These are phyloP conservation scores for Sinelater perroti DNA, from an alignment of 2,888 invertebrate species.

Conservation along the genomic window DNA sequence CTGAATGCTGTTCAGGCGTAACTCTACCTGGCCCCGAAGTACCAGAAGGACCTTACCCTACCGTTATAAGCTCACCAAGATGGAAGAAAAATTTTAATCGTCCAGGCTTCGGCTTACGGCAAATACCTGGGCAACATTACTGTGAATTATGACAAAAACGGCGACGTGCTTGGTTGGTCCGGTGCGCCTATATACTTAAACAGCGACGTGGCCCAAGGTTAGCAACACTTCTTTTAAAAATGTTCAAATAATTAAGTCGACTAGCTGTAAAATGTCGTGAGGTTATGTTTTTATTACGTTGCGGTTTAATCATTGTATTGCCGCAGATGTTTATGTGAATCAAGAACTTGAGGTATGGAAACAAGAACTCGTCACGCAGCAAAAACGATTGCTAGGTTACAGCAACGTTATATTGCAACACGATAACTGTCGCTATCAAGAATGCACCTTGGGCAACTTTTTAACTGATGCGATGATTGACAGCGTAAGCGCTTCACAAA, in stretches of 20 bases:
- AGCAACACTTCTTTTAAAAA: neutral
- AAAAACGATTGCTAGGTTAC: conserved; percentile 66
- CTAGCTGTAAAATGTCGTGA: too few species aligned
- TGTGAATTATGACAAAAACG: conserved; percentile 73
- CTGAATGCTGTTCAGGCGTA: conserved; percentile 16
- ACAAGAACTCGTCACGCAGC: conserved; percentile 65
- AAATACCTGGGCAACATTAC: conserved; percentile 82
- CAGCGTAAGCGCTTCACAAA: conserved; percentile 1
- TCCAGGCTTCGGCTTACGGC: conserved; percentile 77
- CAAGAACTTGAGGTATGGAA: conserved; percentile 69
- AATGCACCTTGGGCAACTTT: conserved; percentile 80
- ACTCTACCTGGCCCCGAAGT: conserved; percentile 63
- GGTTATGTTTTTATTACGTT: too few species aligned
- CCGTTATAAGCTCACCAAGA: conserved; percentile 67
- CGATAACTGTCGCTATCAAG: conserved; percentile 65
- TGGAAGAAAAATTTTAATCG: conserved; percentile 69
- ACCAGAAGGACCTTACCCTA: conserved; percentile 74
- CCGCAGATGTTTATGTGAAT: conserved; percentile 67
- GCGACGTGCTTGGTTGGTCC: conserved; percentile 69
- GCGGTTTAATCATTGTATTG: neutral
- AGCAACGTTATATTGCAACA: conserved; percentile 67
- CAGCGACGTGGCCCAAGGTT: conserved; percentile 71
- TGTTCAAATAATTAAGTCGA: too few species aligned
- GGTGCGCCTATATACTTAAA: conserved; percentile 79
- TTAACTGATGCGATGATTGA: conserved; percentile 75